Conservation (phyloP, 2,113 vertebrate genomes). For the Dolichotis patagonum region DNA sequence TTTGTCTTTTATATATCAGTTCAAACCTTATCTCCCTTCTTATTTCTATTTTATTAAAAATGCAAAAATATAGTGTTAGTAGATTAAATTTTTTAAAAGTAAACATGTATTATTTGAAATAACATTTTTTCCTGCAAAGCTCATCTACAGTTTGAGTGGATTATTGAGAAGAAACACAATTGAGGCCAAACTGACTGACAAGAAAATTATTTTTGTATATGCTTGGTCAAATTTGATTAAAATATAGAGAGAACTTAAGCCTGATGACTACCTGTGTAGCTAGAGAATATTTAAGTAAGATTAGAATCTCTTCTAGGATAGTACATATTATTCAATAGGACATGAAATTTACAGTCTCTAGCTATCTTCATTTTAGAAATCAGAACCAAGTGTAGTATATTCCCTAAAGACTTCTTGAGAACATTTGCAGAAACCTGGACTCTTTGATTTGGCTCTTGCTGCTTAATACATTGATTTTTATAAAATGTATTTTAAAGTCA, state of each 20-base stretch:
- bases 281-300: background rate
- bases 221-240: background rate
- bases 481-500: constrained; percentile 15
- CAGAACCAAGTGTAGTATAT: background rate
- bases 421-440: background rate
- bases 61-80: background rate
- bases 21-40: background rate
- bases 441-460: background rate
- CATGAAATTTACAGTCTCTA: background rate
- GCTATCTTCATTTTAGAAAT: background rate
- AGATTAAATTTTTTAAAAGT: background rate
- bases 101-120: background rate
- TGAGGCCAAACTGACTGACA: background rate
- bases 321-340: background rate
- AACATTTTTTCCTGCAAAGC: background rate
- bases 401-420: background rate
- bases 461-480: constrained; percentile 21
- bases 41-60: constrained; percentile 9
- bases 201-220: background rate
- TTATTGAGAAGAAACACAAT: background rate
- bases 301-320: background rate
- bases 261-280: background rate
- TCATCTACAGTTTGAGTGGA: background rate
- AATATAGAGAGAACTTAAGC: background rate
- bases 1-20: background rate